Base-by-base conservation (phyloP, 2,797 vertebrate species). In the Brachyalestes nurse region DNA sequence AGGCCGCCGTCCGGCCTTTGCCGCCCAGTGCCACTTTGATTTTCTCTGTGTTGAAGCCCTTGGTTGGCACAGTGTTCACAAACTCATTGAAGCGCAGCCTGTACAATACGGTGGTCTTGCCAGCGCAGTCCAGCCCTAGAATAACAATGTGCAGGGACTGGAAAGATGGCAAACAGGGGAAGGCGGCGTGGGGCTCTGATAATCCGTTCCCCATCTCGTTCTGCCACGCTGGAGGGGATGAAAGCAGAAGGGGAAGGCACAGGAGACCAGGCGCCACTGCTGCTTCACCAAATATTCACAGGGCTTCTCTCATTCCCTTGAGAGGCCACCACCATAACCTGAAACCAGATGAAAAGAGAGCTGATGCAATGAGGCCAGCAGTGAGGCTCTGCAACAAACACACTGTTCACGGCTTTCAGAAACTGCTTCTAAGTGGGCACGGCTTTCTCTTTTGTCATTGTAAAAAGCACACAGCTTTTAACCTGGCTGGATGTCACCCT, bases 21-120 rank as follows among this genome's bases (percentile, higher is more conserved):
- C 91, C 93, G 85, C 95, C 87, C 70, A 98, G 92, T 70, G 94
- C 89, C 92, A 98, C 92, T 72, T 93, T 93, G 89, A 98, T 96
- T 92, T 95, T 96, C 92, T 98, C 97, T 0, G 96, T 92, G 92
- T 98, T 98, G 85, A 98, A 98, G 17, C 97, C 97, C 81, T 97
- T 98, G 70, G 97, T 98, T 19, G 97, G 97, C 87, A 98, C 97
- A 0, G 97, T 98, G 93, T 98, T 98, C 80, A 98, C 97, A 42
- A 98, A 98, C 93, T 98, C 97, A 79, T 97, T 96, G 90, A 98
- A 97, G 85, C 97, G 96, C 78, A 98, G 91, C 38, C 97, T 91
- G 91, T 98, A 98, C 4, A 98, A 92, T n/a, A 97, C 97, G 0
- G 97, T 98, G 79, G 97, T 98, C 90, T 98, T 98, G 16, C 97